Percentiles rank a stretch among this genome's conserved stretches.
phyloP scores from a whole-genome alignment of 35 echinoderm and acorn worm species.

The Lytechinus pictus region DNA sequence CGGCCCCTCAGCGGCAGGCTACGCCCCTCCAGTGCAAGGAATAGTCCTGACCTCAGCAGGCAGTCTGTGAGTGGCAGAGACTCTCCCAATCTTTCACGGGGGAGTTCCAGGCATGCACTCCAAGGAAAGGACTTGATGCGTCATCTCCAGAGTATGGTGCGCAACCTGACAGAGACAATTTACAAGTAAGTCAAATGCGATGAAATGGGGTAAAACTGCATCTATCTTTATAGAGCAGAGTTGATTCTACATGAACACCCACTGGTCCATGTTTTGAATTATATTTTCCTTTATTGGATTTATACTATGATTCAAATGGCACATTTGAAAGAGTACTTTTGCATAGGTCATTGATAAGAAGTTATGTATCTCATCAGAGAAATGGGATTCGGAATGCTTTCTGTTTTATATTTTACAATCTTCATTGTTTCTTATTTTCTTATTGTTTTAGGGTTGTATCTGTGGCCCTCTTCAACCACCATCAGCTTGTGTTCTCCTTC shows the following conservation, averaged over 20 bases:
- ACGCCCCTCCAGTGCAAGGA: slow-evolving; percentile 85
- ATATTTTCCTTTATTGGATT: too few species aligned
- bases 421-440: too few species aligned
- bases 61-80: slow-evolving; percentile 48
- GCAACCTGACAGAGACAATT: slow-evolving; percentile 91
- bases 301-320: too few species aligned
- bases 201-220: neutral
- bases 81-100: slow-evolving; percentile 44
- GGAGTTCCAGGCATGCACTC: slow-evolving; percentile 43
- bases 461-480: slow-evolving; percentile 90
- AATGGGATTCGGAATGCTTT: too few species aligned
- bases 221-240: too few species aligned
- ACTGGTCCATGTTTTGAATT: too few species aligned
- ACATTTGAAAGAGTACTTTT: too few species aligned
- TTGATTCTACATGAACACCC: too few species aligned
- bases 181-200: slow-evolving; percentile 68
- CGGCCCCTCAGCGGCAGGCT: slow-evolving; percentile 80
- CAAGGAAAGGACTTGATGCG: slow-evolving; percentile 70
- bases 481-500: slow-evolving; percentile 96
- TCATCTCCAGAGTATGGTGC: slow-evolving; percentile 90
- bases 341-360: too few species aligned
- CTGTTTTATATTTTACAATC: too few species aligned
- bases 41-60: slow-evolving; percentile 81
- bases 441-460: slow-evolving; percentile 79
- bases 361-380: too few species aligned